These are phyloP conservation scores for Myopa testacea DNA, from an alignment of 2,888 invertebrate genomes.

Conservation along the genomic window DNA sequence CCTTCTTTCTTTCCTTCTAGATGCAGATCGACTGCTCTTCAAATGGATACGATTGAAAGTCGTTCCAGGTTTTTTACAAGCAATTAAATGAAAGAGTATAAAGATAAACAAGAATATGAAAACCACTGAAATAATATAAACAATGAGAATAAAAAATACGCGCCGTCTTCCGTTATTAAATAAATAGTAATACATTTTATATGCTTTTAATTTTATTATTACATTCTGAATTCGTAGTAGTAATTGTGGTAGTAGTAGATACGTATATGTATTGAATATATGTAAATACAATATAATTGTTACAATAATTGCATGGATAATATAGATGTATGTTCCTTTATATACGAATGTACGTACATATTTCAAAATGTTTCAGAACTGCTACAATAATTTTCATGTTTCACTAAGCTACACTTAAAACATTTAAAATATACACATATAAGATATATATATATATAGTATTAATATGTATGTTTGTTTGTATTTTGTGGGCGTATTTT, in stretches of 20 bases:
- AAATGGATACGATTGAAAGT: too few species aligned
- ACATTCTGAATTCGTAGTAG: background rate
- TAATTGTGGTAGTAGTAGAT: background rate
- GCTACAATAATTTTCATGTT: constrained; percentile 11
- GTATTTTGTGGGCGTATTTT: constrained; percentile 13
- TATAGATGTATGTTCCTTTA: background rate
- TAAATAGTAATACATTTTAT: too few species aligned
- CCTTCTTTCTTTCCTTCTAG: too few species aligned
- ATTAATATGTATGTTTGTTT: constrained; percentile 30
- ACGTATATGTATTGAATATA: background rate
- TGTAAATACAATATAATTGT: background rate
- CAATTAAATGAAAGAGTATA: too few species aligned
- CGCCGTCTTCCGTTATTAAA: too few species aligned
- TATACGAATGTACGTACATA: constrained; percentile 7
- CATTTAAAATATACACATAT: constrained; percentile 1
- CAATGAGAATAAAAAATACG: too few species aligned
- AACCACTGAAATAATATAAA: too few species aligned
- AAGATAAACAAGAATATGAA: too few species aligned
- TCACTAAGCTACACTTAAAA: background rate
- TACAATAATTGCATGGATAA: constrained; percentile 22
- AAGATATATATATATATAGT: constrained; percentile 20
- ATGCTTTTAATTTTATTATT: background rate
- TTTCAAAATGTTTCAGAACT: constrained; percentile 5
- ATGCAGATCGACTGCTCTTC: too few species aligned
- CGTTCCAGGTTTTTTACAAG: too few species aligned